Evolutionary conservation across 1,140 invertebrate genomes (phyloP).

Genomic region (Bathynomus jamesi): DNA sequence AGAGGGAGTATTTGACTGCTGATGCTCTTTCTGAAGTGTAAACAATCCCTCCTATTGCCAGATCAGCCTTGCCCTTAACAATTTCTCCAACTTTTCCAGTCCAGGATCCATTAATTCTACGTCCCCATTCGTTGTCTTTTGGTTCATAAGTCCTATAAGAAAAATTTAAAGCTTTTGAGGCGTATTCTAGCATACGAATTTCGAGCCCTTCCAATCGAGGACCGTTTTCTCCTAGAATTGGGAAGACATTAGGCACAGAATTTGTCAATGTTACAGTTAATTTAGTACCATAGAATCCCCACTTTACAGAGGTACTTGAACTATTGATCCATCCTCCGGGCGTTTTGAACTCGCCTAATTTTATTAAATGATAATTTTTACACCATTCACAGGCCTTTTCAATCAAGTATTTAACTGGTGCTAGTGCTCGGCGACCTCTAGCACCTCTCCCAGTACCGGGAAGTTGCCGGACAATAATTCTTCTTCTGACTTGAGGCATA

Average conservation of each 20-base stretch:
- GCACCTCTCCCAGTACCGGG: no score
- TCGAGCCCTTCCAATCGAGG: constrained; percentile 30
- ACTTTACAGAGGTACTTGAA: no score
- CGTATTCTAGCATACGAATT: constrained; percentile 23
- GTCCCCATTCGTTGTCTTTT: constrained; percentile 23
- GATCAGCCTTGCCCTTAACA: constrained; percentile 11
- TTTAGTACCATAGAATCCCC: constrained; percentile 3
- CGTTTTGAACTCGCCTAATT: no score
- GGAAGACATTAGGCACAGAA: constrained; percentile 29
- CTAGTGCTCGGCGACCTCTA: no score
- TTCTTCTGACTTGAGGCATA: constrained; percentile 18
- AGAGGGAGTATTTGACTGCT: constrained; percentile 21
- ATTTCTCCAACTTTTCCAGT: constrained; percentile 30
- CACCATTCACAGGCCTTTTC: constrained; percentile 19
- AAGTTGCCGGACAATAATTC: constrained; percentile 24
- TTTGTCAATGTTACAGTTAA: constrained; percentile 26
- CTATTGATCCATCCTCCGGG: no score
- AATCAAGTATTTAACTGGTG: constrained; percentile 15
- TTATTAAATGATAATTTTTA: not conserved
- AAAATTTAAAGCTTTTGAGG: constrained; percentile 25
- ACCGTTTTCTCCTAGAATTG: not conserved
- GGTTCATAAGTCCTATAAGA: constrained; percentile 17
- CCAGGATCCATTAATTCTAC: constrained; percentile 26
- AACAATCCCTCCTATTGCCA: constrained; percentile 28
- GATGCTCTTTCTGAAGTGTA: constrained; percentile 18